Percentiles rank a stretch among this genome's conserved stretches.
Conservation (phyloP, 2,113 vertebrate species). For the Leptobrachium ailaonicum region DNA sequence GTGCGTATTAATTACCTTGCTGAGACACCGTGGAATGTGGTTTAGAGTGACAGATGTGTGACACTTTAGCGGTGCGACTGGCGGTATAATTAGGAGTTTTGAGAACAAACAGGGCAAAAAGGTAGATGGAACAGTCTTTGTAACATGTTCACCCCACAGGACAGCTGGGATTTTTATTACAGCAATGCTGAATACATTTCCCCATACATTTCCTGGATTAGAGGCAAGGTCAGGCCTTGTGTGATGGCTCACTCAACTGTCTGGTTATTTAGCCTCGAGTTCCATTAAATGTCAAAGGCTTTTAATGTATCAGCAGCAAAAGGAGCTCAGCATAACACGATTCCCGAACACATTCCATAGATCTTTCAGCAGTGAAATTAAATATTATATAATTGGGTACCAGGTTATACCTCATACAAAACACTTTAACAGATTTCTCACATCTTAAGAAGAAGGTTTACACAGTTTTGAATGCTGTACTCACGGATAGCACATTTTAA, state of each 20-base stretch:
- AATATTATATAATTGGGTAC: too few species aligned
- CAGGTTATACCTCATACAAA: too few species aligned
- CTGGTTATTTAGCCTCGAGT: not conserved
- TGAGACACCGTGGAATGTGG: not conserved
- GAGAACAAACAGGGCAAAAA: not conserved
- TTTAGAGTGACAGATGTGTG: slow-evolving; percentile 28
- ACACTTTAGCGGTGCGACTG: slow-evolving; percentile 6
- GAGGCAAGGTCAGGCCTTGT: not conserved
- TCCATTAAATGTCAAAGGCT: too few species aligned
- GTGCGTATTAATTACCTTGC: slow-evolving; percentile 23
- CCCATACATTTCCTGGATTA: not conserved
- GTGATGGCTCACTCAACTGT: not conserved
- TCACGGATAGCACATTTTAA: too few species aligned
- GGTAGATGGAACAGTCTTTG: not conserved
- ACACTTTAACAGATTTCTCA: too few species aligned
- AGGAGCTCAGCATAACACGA: too few species aligned
- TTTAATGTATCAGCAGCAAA: too few species aligned
- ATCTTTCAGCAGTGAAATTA: too few species aligned
- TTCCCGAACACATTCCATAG: too few species aligned
- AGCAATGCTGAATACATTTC: not conserved
- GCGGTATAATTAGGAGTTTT: slow-evolving; percentile 16
- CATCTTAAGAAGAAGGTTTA: too few species aligned
- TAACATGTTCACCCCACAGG: not conserved
- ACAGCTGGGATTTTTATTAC: not conserved
- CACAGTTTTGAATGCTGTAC: too few species aligned